Percentiles rank a stretch among this genome's conserved stretches.
Conservation (phyloP, 2,888 invertebrate genomes). For the Alsophila aescularia region DNA sequence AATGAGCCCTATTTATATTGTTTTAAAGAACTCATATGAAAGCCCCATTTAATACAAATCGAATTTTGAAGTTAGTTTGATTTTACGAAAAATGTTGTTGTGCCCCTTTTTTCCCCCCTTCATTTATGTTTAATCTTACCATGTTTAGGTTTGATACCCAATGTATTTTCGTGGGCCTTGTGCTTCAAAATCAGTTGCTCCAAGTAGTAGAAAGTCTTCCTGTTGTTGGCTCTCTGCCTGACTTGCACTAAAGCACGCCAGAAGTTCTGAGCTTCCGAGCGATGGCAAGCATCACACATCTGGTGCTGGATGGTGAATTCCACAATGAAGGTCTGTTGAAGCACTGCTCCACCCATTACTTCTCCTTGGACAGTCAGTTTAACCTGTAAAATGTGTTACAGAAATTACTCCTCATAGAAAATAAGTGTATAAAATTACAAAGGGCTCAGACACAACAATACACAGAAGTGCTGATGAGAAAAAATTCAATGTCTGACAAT, state of each 20-base stretch:
- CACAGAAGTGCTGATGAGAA: no score
- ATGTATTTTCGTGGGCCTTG: conserved; percentile 94
- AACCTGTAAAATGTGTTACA: conserved; percentile 71
- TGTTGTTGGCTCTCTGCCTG: conserved; percentile 94
- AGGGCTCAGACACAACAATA: no score
- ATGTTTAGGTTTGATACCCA: conserved; percentile 94
- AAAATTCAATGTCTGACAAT: no score
- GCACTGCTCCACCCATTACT: conserved; percentile 94
- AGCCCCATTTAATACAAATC: no score
- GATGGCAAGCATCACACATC: conserved; percentile 99
- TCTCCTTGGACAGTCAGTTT: conserved; percentile 98
- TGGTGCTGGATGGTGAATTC: conserved; percentile 96
- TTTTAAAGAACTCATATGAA: no score
- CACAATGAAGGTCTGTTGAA: conserved; percentile 98
- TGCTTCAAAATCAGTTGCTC: conserved; percentile 99
- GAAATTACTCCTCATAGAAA: background rate
- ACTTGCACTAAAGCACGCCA: conserved; percentile 98
- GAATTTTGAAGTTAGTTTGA: no score
- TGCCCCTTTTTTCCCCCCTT: background rate
- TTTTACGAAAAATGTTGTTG: no score
- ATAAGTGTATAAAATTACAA: no score
- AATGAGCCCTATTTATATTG: no score
- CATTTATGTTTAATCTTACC: conserved; percentile 75
- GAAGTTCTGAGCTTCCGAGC: conserved; percentile 98
- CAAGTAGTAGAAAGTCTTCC: conserved; percentile 98